phyloP scores from a whole-genome alignment of 2,113 vertebrate species.

The Dermatemys mawii region DNA sequence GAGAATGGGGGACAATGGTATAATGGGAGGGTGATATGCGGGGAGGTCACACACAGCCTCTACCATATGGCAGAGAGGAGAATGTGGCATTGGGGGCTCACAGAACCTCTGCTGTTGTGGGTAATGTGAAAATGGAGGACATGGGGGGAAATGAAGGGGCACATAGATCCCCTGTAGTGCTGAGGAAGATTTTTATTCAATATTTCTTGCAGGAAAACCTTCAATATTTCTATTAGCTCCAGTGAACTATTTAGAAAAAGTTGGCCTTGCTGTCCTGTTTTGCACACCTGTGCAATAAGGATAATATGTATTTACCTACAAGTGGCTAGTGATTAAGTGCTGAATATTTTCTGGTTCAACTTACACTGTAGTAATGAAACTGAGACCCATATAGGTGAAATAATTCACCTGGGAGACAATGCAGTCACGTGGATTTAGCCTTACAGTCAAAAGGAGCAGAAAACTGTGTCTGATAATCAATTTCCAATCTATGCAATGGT shows the following conservation, averaged over 20 bases:
- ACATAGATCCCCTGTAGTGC: not conserved
- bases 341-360: not conserved
- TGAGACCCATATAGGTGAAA: not conserved
- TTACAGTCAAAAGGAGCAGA: not conserved
- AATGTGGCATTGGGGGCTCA: too few relatives aligned
- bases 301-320: not conserved
- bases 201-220: not conserved
- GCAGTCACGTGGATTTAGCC: not conserved
- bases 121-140: not conserved
- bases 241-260: not conserved
- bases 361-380: not conserved
- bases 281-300: not conserved
- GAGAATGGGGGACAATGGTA: not conserved
- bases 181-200: not conserved
- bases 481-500: not conserved
- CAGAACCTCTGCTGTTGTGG: not conserved
- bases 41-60: not conserved
- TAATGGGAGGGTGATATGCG: not conserved
- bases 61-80: not conserved
- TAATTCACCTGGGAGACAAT: not conserved
- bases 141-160: not conserved
- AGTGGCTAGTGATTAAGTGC: not conserved
- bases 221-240: not conserved
- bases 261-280: not conserved
- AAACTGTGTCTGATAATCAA: not conserved